Conservation (phyloP, 2,113 vertebrate species). For the Nymphicus hollandicus region DNA sequence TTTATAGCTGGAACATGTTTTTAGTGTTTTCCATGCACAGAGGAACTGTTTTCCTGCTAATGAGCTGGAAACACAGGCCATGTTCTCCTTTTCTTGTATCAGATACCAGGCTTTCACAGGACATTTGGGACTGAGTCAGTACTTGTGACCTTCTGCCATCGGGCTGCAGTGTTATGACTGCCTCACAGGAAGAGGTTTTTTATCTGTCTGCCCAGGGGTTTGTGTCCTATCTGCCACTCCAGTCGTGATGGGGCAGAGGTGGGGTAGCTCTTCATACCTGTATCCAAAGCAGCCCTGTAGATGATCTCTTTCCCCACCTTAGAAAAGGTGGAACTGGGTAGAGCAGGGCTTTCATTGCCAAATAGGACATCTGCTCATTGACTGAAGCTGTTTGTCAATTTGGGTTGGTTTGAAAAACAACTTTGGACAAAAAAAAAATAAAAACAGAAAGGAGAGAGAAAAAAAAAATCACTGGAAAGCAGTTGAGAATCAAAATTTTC, state of each 20-base stretch:
- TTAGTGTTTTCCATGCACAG: not conserved
- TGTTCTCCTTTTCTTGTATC: not conserved
- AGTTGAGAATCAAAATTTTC: not conserved
- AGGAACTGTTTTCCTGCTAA: not conserved
- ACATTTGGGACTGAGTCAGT: not conserved
- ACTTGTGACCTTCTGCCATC: not conserved
- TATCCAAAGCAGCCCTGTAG: not conserved
- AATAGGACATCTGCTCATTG: not conserved
- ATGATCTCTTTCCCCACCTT: not conserved
- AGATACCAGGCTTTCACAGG: not conserved
- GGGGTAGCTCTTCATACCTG: not conserved
- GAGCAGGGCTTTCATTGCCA: not conserved
- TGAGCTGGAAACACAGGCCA: not conserved
- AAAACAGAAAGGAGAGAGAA: too few species aligned
- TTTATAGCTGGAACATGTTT: not conserved
- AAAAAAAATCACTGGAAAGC: not conserved
- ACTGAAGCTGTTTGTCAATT: not conserved
- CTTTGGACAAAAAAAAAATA: not conserved
- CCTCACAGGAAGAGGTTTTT: not conserved
- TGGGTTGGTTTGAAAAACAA: not conserved
- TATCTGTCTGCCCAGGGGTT: not conserved
- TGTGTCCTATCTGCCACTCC: not conserved
- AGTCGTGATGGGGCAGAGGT: rapidly evolving
- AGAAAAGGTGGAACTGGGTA: not conserved
- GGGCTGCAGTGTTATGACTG: not conserved